Base-by-base conservation (phyloP, 2,113 vertebrate species). In the Eulemur rufifrons region DNA sequence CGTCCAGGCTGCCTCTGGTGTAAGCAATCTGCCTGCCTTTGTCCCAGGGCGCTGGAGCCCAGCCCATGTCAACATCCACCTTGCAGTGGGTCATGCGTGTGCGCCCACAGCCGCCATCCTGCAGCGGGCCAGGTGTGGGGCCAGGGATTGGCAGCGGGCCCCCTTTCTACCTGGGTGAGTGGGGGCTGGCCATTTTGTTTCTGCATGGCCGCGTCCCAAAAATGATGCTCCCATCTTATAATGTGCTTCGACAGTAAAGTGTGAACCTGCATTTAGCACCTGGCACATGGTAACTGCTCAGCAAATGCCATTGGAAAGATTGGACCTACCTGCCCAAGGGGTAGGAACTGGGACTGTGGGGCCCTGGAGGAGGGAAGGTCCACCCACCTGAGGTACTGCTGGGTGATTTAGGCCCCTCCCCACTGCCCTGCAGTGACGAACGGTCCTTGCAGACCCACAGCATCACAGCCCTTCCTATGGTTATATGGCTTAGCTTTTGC, bases 401-500 rank as follows among this genome's bases (percentile, higher is more conserved):
- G 9, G 37, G 18, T 11, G 0, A 27, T 2, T 42, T 27, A 6
- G 8, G 11, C 5, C 8, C 52, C 20, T 15, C n/a, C 8, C 42
- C 14, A 8, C 32, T 6, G 5, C 34, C 32, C 21, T 21, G 63
- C 2, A 4, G 61, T 8, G 34, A 39, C 8, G 25, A 11, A 9
- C 17, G 3, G 42, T 34, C 68, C 63, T 61, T 7, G 5, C 0
- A 0, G 15, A 4, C 8, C 29, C n/a, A 0, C 1, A 4, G 0
- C 59, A 34, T 59, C 66, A 23, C 18, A 27, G 37, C 5, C 68
- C 34, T 7, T 29, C 15, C n/a, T 7, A 0, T 2, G 10, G 14
- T 50, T 6, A 0, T 2, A 18, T 0, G 11, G 15, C 50, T 32
- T 4, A 2, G n/a, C 12, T 25, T 47, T 42, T 9, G 45, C 27